Evolutionary conservation across 2,113 vertebrate species (phyloP).

Genomic region (Noturus placidus): DNA sequence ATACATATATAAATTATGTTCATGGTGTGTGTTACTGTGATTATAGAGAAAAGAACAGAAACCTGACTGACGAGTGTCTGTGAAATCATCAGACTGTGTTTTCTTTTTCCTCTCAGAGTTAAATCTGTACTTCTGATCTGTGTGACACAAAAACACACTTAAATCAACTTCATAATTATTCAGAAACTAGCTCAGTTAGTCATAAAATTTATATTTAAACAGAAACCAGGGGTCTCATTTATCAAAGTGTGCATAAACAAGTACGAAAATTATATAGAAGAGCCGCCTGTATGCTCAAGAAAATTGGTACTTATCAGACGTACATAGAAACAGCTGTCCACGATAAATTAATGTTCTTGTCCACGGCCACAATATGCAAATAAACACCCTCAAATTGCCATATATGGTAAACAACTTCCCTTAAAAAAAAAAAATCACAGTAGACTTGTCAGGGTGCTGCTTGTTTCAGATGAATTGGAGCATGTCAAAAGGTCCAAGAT

Average conservation of each 20-base stretch:
- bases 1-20: neutral
- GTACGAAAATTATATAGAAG: neutral
- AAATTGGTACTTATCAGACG: neutral
- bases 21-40: neutral
- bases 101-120: constrained; percentile 85
- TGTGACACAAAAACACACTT: neutral
- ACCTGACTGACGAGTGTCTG: constrained; percentile 73
- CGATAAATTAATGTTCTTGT: neutral
- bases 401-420: neutral
- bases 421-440: neutral
- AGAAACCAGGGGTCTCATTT: neutral
- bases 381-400: neutral
- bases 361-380: neutral
- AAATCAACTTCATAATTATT: neutral
- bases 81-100: constrained; percentile 69
- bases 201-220: neutral
- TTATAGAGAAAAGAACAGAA: constrained; percentile 39
- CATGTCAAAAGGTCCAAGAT: neutral
- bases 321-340: neutral
- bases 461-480: neutral
- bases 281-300: neutral
- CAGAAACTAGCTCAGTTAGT: neutral
- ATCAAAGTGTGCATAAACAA: neutral
- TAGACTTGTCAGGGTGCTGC: neutral
- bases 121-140: constrained; percentile 75